These are phyloP conservation scores for Baryphthengus martii DNA, from an alignment of 2,113 vertebrate species.

Conservation along the genomic window DNA sequence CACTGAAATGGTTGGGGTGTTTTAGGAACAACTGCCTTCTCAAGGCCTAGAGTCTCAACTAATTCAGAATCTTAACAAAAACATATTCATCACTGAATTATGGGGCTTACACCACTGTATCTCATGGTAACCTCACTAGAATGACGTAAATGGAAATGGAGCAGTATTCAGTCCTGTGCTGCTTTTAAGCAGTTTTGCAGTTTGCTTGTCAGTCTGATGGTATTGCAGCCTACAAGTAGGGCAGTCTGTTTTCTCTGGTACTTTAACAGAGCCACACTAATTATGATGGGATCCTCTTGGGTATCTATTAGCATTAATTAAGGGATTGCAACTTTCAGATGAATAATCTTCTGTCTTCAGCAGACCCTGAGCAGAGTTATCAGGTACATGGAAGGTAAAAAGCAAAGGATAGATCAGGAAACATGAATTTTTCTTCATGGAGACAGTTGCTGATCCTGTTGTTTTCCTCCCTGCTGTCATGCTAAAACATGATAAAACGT, in stretches of 20 bases:
- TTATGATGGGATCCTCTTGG: conserved; percentile 6
- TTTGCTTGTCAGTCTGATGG: not conserved
- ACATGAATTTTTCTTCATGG: not conserved
- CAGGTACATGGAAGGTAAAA: not conserved
- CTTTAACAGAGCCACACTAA: not conserved
- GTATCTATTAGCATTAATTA: conserved; percentile 46
- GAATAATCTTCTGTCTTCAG: conserved; percentile 7
- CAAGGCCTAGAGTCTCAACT: not conserved
- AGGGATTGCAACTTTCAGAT: conserved; percentile 21
- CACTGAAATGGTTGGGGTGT: not conserved
- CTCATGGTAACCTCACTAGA: not conserved
- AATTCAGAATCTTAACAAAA: not conserved
- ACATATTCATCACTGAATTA: not conserved
- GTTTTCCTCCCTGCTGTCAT: not conserved
- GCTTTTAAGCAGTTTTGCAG: not conserved
- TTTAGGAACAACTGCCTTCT: not conserved
- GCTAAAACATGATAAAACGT: not conserved
- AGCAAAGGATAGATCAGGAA: not conserved
- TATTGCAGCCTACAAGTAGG: not conserved
- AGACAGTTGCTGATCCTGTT: not conserved
- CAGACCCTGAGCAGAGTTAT: not conserved
- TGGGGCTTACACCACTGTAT: not conserved
- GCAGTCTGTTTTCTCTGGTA: not conserved
- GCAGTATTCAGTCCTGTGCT: not conserved
- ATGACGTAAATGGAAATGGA: not conserved